Evolutionary conservation across 2,888 invertebrate genomes (phyloP), one percentile per base, ranked within the genome.

Genomic region (Xanthia togata): DNA sequence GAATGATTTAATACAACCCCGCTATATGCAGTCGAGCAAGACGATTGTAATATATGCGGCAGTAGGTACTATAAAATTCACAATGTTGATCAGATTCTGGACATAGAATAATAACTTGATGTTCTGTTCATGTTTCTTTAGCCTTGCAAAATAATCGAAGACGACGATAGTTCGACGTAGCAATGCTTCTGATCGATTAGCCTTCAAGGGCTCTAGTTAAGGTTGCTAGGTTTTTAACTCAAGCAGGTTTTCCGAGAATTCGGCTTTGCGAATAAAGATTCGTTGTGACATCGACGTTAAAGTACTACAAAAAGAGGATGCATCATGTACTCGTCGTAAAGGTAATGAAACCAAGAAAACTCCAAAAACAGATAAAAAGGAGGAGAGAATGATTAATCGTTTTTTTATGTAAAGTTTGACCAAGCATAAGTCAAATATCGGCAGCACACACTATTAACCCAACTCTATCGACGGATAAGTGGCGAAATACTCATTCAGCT

Each of bases 1-100:
- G 75, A 70, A 79, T 83, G 47, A 75, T 79, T 82, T 70, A 79
- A 70, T 41, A 63, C 57, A 31, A n/a, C n/a, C 9, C 79, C 76
- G 76, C 41, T 73, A 70, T 75, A 63, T 71, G 59, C 69, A 73
- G 79, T 73, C 70, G 70, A 73, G 70, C 75, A 62, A 68, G 60
- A 68, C 67, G n/a, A 31, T 17, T 23, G 26, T 68, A 44, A 57
- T 26, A 38, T 57, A 82, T 75, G 47, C 17, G 47, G 35, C 35
- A 31, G 47, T n/a, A n/a, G n/a, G n/a, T 65, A 63, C 62, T 35
- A 69, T 76, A 64, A 57, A 75, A 70, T 50, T 53, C 35, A 55
- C 23, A 50, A 55, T 41, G 55, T 73, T 55, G 26, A 68, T 73
- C 31, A 53, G 44, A 50, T 44, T 57, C 14, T 23, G 20, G 17